A percentile compares a stretch with the other conserved stretches of the same genome.
These are phyloP conservation scores for Malachius bipustulatus DNA, from an alignment of 2,888 invertebrate species.

Conservation along the genomic window DNA sequence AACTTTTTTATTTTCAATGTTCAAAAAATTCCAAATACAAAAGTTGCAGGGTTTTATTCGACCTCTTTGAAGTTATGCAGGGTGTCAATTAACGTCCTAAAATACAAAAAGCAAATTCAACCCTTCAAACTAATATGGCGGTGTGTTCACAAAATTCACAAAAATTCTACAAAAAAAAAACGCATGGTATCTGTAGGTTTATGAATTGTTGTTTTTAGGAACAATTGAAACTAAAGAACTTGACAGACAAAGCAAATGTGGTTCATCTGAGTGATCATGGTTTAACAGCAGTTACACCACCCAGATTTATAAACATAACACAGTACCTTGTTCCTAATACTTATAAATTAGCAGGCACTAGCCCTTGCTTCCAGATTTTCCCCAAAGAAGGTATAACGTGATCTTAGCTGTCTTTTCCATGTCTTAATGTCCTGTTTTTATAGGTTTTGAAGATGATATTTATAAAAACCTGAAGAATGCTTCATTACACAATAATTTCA, in stretches of 20 bases:
- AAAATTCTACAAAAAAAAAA: too few relatives aligned
- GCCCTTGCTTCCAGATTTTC: conserved; percentile 48
- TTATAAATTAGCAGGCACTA: conserved; percentile 40
- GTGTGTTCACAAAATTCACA: too few relatives aligned
- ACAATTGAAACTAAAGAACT: conserved; percentile 38
- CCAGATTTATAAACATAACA: conserved; percentile 44
- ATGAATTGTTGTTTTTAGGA: conserved; percentile 27
- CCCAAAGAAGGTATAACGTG: conserved; percentile 42
- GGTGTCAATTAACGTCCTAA: too few relatives aligned
- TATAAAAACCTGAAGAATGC: conserved; percentile 39
- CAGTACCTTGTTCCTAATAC: conserved; percentile 39
- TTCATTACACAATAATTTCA: conserved; percentile 37
- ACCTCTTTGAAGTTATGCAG: too few relatives aligned
- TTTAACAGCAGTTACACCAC: conserved; percentile 44
- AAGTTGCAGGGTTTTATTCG: too few relatives aligned
- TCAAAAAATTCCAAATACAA: too few relatives aligned
- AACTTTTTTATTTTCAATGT: too few relatives aligned
- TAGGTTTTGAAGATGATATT: conserved; percentile 39
- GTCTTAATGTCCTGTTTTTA: conserved; percentile 13
- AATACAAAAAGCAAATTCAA: too few relatives aligned
- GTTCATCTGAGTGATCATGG: conserved; percentile 66
- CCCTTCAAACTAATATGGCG: too few relatives aligned
- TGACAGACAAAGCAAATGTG: conserved; percentile 47
- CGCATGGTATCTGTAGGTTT: too few relatives aligned
- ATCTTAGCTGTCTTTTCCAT: neutral